Evolutionary conservation across 2,113 vertebrate species (phyloP).

Genomic region (Merops nubicus): DNA sequence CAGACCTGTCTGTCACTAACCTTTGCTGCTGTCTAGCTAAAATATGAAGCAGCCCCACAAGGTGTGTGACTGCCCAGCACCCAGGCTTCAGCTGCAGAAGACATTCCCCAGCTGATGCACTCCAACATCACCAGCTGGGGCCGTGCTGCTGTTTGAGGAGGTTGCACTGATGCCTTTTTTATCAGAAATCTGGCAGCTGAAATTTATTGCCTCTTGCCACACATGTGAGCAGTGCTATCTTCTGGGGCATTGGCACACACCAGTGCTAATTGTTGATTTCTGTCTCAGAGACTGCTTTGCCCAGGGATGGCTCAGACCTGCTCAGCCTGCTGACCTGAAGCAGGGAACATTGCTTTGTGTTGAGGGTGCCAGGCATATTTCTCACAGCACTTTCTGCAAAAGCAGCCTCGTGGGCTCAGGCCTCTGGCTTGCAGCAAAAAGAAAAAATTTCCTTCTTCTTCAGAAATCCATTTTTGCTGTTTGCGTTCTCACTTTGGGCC

Average conservation of each 20-base stretch:
- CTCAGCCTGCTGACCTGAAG: background rate
- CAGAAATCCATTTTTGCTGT: background rate
- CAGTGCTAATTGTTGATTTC: background rate
- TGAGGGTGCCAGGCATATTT: background rate
- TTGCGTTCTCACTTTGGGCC: background rate
- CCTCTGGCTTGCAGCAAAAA: background rate
- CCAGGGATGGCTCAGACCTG: background rate
- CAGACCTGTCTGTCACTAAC: background rate
- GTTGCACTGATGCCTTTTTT: background rate
- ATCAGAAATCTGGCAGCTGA: background rate
- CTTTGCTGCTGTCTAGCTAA: background rate
- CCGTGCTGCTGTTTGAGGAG: rapidly evolving
- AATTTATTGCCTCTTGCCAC: background rate
- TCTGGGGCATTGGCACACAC: background rate
- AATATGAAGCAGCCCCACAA: background rate
- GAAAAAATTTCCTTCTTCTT: background rate
- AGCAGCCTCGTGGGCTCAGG: background rate
- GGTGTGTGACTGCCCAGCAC: background rate
- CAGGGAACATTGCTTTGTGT: background rate
- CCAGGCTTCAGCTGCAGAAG: rapidly evolving
- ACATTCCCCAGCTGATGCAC: background rate
- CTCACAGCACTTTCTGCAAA: background rate
- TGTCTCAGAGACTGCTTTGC: background rate
- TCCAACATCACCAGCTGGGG: background rate
- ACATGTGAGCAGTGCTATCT: background rate